Percentiles rank a stretch among this genome's conserved stretches.
phyloP scores from a whole-genome alignment of 2,113 vertebrate species.

The Chelonoidis abingdonii region DNA sequence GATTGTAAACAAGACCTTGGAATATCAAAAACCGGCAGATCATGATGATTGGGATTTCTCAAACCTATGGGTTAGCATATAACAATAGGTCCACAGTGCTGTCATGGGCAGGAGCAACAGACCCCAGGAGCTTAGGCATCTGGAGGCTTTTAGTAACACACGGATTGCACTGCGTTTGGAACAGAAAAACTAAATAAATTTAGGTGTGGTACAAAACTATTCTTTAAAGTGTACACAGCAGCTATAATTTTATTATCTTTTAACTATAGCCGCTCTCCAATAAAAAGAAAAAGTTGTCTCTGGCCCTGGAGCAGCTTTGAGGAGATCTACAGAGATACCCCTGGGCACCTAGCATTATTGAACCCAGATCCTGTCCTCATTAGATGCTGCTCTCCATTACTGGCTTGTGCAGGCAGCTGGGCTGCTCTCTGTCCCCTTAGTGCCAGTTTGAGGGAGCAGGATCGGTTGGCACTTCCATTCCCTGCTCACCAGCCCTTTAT shows the following conservation, averaged over 20 bases:
- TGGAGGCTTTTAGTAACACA: neutral
- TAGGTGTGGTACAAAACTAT: neutral
- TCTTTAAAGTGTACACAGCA: neutral
- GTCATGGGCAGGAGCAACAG: neutral
- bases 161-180: neutral
- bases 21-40: neutral
- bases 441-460: neutral
- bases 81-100: neutral
- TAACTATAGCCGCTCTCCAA: neutral
- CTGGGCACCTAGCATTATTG: rapidly evolving
- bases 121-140: neutral
- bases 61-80: neutral
- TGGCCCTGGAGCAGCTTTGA: neutral
- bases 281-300: neutral
- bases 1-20: neutral
- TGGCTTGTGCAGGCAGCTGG: rapidly evolving
- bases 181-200: neutral
- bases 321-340: neutral
- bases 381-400: rapidly evolving
- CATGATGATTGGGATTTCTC: neutral
- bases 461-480: neutral
- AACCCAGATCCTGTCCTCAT: no score
- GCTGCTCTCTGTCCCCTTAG: rapidly evolving
- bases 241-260: neutral
- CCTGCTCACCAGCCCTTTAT: neutral